These are phyloP conservation scores for Microctenopoma steveboyesi DNA, from an alignment of 2,797 vertebrate species.

Conservation along the genomic window DNA sequence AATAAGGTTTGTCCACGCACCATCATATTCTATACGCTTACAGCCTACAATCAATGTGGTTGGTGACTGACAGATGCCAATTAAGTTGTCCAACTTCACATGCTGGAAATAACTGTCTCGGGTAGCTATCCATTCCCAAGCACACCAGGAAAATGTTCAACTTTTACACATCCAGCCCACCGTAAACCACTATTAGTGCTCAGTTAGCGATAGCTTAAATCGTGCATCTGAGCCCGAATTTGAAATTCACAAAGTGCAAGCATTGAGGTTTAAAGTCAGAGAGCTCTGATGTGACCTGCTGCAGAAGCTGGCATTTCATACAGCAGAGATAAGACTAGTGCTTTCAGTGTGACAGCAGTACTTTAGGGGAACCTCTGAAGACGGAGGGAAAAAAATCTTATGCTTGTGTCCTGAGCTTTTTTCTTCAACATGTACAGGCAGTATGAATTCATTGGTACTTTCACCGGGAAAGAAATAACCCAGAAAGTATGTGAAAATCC, in stretches of 20 bases:
- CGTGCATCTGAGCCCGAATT: constrained; percentile 14
- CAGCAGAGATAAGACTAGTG: constrained; percentile 61
- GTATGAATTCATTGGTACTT: constrained; percentile 50
- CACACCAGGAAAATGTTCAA: constrained; percentile 23
- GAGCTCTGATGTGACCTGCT: constrained; percentile 55
- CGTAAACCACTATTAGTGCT: constrained; percentile 25
- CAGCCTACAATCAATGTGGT: not conserved
- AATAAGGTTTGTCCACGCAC: not conserved
- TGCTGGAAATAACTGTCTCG: constrained; percentile 36
- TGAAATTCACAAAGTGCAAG: constrained; percentile 30
- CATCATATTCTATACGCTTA: not conserved
- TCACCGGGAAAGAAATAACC: constrained; percentile 46
- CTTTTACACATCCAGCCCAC: constrained; percentile 20
- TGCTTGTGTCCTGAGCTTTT: constrained; percentile 54
- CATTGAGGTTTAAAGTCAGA: constrained; percentile 43
- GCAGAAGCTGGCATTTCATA: constrained; percentile 63
- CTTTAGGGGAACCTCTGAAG: constrained; percentile 57
- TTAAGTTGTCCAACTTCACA: constrained; percentile 27
- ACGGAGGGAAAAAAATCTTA: constrained; percentile 39
- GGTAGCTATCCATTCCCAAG: constrained; percentile 8
- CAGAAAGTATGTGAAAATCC: constrained; percentile 14
- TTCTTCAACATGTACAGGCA: constrained; percentile 52
- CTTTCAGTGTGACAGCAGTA: constrained; percentile 64
- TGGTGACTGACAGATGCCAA: constrained; percentile 23
- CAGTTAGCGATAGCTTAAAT: constrained; percentile 43